Conservation (phyloP, 2,113 vertebrate species). For the Salvelinus alpinus region DNA sequence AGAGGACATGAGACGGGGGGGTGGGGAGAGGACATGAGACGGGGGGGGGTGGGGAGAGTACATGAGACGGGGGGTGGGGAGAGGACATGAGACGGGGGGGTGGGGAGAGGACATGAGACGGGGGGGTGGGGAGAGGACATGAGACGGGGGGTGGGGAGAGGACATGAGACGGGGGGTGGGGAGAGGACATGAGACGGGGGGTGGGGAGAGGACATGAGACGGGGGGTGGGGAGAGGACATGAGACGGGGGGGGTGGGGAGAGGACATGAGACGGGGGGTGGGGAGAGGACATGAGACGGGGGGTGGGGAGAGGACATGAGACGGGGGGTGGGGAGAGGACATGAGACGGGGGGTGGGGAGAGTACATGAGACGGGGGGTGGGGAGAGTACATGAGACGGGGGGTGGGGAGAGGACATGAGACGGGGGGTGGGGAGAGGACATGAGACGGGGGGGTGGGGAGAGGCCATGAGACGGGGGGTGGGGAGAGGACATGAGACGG, state of each 20-base stretch:
- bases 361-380: no score
- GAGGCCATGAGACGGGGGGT: conserved; percentile 14
- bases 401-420: no score
- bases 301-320: not conserved
- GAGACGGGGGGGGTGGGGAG: no score
- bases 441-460: not conserved
- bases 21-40: not conserved
- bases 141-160: no score
- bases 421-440: no score
- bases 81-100: not conserved
- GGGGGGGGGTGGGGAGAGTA: no score
- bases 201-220: not conserved
- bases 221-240: conserved; percentile 49
- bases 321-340: not conserved
- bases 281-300: no score
- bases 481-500: conserved; percentile 33
- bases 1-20: no score
- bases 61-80: no score
- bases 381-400: no score
- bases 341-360: conserved; percentile 44
- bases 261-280: not conserved
- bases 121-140: conserved; percentile 44
- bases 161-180: no score
- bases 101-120: not conserved
- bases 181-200: not conserved